Evolutionary conservation across 2,888 invertebrate species (phyloP), one percentile per base, ranked within the genome.

Genomic region (Sesamia inferens): DNA sequence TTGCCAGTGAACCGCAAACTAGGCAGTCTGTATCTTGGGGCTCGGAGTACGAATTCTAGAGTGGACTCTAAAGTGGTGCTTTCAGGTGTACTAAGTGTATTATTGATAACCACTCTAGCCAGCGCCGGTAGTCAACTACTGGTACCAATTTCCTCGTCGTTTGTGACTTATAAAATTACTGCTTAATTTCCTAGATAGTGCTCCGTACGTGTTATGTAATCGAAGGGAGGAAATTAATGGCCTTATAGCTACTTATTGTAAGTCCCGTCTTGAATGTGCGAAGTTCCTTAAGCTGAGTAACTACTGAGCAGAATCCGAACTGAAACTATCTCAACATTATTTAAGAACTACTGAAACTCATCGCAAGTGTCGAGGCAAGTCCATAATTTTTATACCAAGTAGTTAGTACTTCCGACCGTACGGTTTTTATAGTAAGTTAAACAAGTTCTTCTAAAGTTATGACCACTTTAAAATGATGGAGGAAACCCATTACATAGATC

Each of bases 321-420:
- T 42, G 22, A 55, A 72, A 81, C 81, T 72, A 62, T 77, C 68
- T 63, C 58, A 68, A 72, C 72, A 58, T 76, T 59, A 79, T 81
- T 80, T 62, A 68, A 76, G 54, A 76, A 79, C 80, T 79, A 67
- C 65, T 75, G 63, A 63, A 78, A 70, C 54, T 72, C 64, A 42
- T 71, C 57, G 22, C 39, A 77, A 81, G 81, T 76, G 81, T 68
- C 66, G 72, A 55, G 54, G 14, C 39, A 68, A 81, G 44, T 69
- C 39, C 19, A 55, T 75, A 82, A 82, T 78, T 82, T 77, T 81
- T 79, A 79, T 82, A 75, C 68, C 61, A 57, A 75, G 75, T 39
- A 82, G 62, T 78, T 78, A 78, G 68, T 73, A 51, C 66, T 77
- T 47, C 42, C 47, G 24, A 67, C 59, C 42, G 61, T 67, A 64